These are phyloP conservation scores for Thalassoma bifasciatum DNA, from an alignment of 2,113 vertebrate genomes.

Conservation along the genomic window DNA sequence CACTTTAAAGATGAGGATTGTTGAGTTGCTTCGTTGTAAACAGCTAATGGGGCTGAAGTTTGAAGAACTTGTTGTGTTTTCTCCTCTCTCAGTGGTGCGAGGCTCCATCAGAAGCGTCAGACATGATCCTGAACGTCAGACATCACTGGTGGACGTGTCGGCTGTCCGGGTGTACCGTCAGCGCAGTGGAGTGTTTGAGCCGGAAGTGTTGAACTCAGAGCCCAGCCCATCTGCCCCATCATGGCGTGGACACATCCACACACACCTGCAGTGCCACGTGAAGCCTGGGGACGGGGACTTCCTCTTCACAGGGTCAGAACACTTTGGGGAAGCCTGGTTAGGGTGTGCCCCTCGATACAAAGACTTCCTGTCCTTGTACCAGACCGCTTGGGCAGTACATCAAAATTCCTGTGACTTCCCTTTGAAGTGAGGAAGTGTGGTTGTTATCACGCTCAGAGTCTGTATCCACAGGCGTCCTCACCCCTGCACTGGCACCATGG, in stretches of 20 bases:
- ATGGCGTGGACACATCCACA: conserved; percentile 80
- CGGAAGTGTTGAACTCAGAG: conserved; percentile 35
- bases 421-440: conserved; percentile 72
- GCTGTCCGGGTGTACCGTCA: conserved; percentile 81
- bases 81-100: conserved; percentile 80
- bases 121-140: conserved; percentile 75
- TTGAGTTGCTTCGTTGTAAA: too few relatives aligned
- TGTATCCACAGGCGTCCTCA: conserved; percentile 15
- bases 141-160: conserved; percentile 78
- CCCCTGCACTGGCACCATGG: conserved; percentile 14
- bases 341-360: conserved; percentile 87
- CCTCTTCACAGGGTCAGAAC: conserved; percentile 87
- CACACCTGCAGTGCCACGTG: conserved; percentile 81
- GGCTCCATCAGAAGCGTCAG: conserved; percentile 82
- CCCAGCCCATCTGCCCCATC: neutral
- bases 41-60: too few relatives aligned
- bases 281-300: conserved; percentile 86
- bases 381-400: conserved; percentile 72
- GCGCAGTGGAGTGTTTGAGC: conserved; percentile 81
- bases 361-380: conserved; percentile 83
- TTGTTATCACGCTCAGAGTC: conserved; percentile 6
- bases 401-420: conserved; percentile 85
- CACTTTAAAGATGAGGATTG: too few relatives aligned
- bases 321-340: conserved; percentile 89
- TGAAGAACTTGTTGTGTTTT: neutral